Percentiles rank a stretch among this genome's conserved stretches.
phyloP scores from a whole-genome alignment of 2,888 invertebrate genomes.

The Catocala sponsa region DNA sequence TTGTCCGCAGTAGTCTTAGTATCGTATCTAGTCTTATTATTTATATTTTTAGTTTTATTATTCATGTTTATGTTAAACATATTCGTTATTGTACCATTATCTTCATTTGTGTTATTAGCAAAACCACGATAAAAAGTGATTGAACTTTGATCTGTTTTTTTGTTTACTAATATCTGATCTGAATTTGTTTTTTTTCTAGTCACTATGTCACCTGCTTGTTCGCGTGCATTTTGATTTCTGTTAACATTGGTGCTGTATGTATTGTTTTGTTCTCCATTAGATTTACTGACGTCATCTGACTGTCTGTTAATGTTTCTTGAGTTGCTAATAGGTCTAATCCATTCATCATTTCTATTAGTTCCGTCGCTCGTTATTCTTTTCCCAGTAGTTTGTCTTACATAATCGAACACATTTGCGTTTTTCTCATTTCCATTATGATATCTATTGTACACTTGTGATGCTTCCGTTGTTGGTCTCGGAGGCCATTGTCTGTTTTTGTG shows the following conservation, averaged over 20 bases:
- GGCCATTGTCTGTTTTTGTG: constrained; percentile 14
- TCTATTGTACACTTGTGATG: constrained; percentile 12
- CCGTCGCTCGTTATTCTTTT: background rate
- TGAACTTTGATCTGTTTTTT: constrained; percentile 8
- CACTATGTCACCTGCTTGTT: background rate
- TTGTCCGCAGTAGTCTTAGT: constrained; percentile 27
- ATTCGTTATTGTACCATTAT: constrained; percentile 11
- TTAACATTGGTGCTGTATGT: background rate
- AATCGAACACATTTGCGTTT: background rate
- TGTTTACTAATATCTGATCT: background rate
- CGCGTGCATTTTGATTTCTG: background rate
- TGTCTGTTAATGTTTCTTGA: constrained; percentile 19
- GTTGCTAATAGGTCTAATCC: constrained; percentile 3
- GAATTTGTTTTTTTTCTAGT: background rate
- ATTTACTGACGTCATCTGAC: constrained; percentile 27
- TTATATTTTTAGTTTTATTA: background rate
- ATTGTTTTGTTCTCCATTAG: constrained; percentile 13
- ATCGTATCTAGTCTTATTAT: background rate
- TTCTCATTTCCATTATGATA: background rate
- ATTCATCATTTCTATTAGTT: constrained; percentile 1
- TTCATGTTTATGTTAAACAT: constrained; percentile 1
- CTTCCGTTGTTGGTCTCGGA: constrained; percentile 15
- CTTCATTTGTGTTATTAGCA: constrained; percentile 7
- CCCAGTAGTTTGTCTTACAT: constrained; percentile 1
- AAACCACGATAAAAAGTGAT: constrained; percentile 10